A percentile compares a stretch with the other conserved stretches of the same genome.
Evolutionary conservation across 2,797 vertebrate genomes (phyloP).

Genomic region (Podarcis lilfordi): DNA sequence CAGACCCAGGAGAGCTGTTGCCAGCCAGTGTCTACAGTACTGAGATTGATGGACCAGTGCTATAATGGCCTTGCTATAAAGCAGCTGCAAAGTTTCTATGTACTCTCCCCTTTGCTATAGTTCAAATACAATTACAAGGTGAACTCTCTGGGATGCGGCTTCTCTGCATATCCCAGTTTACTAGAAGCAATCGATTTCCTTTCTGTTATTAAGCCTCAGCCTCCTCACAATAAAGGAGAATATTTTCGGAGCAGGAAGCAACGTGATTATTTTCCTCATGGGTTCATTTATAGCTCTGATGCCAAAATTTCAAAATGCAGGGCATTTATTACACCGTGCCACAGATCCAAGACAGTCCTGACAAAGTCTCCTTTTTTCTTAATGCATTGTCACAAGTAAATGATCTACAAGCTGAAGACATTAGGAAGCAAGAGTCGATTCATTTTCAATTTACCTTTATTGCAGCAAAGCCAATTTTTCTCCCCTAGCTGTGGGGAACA

Average conservation of each 20-base stretch:
- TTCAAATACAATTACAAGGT: slow-evolving; percentile 19
- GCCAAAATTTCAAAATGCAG: neutral
- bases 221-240: slow-evolving; percentile 37
- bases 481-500: neutral
- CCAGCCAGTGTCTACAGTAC: no score
- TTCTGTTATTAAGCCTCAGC: slow-evolving; percentile 34
- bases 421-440: neutral
- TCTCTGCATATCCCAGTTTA: slow-evolving; percentile 21
- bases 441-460: slow-evolving; percentile 10
- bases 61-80: no score
- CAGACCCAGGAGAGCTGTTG: no score
- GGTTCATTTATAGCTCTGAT: slow-evolving; percentile 38
- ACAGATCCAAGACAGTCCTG: slow-evolving; percentile 25
- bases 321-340: slow-evolving; percentile 42
- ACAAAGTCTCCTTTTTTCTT: slow-evolving; percentile 10
- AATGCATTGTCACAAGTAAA: slow-evolving; percentile 29
- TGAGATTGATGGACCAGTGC: no score
- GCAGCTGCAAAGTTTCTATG: no score
- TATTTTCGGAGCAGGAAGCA: slow-evolving; percentile 34
- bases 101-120: neutral
- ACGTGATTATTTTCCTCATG: slow-evolving; percentile 20
- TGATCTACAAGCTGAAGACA: slow-evolving; percentile 23
- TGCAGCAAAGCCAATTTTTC: neutral
- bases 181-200: slow-evolving; percentile 51
- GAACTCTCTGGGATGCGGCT: slow-evolving; percentile 17